A percentile compares a stretch with the other conserved stretches of the same genome.
Conservation (phyloP, 2,797 vertebrate species). For the Sebastes itinus region DNA sequence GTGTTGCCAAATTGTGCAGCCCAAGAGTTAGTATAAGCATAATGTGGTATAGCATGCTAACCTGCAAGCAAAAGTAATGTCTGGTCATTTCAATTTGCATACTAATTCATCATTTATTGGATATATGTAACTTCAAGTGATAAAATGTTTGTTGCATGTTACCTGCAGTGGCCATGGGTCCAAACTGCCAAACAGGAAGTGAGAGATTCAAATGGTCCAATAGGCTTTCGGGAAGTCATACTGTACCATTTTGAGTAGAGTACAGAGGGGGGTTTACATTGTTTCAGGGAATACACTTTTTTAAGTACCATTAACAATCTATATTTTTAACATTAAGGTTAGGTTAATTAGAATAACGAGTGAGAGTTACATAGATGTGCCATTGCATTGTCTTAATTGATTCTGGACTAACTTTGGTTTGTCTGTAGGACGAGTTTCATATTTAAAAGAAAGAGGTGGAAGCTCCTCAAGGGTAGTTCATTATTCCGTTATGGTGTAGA, state of each 20-base stretch:
- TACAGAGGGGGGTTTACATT: neutral
- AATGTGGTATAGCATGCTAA: neutral
- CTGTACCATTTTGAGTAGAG: neutral
- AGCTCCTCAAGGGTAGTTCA: neutral
- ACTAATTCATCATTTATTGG: neutral
- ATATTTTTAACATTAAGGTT: neutral
- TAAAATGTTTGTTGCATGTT: neutral
- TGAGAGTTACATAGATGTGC: neutral
- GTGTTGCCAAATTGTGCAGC: neutral
- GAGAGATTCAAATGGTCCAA: neutral
- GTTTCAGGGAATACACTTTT: neutral
- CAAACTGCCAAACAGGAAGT: neutral
- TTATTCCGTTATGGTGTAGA: neutral
- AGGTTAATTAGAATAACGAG: too few species aligned
- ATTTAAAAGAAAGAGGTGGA: neutral
- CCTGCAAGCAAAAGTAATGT: neutral
- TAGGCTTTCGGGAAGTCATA: neutral
- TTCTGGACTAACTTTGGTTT: neutral
- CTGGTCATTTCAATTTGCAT: neutral
- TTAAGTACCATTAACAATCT: neutral
- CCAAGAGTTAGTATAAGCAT: accelerated
- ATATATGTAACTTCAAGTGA: neutral
- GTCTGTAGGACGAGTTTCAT: neutral
- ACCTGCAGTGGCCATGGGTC: neutral
- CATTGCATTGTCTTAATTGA: neutral